Conservation (phyloP, 2,888 invertebrate genomes). For the Agrochola circellaris region DNA sequence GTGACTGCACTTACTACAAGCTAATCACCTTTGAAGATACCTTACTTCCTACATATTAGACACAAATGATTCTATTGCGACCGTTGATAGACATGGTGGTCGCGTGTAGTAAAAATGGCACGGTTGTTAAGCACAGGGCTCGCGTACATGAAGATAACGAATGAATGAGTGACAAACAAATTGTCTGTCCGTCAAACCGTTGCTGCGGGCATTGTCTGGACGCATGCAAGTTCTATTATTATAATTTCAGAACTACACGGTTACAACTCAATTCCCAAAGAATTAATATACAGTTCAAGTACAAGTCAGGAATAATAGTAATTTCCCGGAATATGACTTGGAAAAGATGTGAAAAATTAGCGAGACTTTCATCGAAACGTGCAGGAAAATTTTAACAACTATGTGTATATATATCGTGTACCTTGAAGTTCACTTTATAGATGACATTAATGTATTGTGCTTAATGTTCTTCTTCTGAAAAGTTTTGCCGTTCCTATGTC, state of each 20-base stretch:
- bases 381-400: background rate
- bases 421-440: background rate
- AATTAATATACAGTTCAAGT: constrained; percentile 29
- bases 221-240: constrained; percentile 62
- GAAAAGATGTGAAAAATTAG: background rate
- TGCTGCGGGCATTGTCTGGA: constrained; percentile 62
- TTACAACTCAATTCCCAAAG: constrained; percentile 50
- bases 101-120: constrained; percentile 66
- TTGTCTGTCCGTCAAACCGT: constrained; percentile 73
- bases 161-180: constrained; percentile 79
- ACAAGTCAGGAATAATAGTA: background rate
- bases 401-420: too few relatives aligned
- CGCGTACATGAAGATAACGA: constrained; percentile 56
- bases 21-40: constrained; percentile 5
- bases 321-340: background rate
- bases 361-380: background rate
- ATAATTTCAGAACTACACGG: constrained; percentile 57
- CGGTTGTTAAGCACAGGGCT: constrained; percentile 74
- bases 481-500: background rate
- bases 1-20: constrained; percentile 1
- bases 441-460: background rate
- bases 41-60: constrained; percentile 10
- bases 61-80: constrained; percentile 52
- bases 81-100: constrained; percentile 52
- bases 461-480: background rate